phyloP scores from a whole-genome alignment of 2,888 invertebrate genomes.

The Cheilosia variabilis region DNA sequence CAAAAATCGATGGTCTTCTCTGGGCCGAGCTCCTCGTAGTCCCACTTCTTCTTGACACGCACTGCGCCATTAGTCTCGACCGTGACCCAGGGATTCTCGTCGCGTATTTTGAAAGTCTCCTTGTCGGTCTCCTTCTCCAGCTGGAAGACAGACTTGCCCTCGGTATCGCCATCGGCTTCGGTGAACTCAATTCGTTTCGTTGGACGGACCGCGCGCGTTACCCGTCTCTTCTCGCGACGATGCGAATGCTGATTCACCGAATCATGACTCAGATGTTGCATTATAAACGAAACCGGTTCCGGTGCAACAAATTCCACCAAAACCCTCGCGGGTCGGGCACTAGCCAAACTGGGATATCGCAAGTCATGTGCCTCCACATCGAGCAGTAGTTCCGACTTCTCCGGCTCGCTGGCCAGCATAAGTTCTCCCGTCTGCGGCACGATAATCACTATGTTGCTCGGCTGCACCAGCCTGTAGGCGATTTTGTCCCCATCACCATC shows the following conservation, averaged over 20 bases:
- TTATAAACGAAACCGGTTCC: conserved; percentile 86
- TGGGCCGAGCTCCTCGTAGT: conserved; percentile 96
- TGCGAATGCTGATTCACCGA: conserved; percentile 84
- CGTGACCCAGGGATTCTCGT: conserved; percentile 97
- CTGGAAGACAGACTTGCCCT: conserved; percentile 94
- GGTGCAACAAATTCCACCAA: conserved; percentile 89
- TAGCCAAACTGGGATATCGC: conserved; percentile 89
- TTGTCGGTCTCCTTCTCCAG: conserved; percentile 96
- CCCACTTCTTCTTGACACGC: conserved; percentile 98
- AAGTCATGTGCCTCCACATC: conserved; percentile 93
- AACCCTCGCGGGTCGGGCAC: conserved; percentile 89
- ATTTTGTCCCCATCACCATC: conserved; percentile 96
- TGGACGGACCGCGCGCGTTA: conserved; percentile 96
- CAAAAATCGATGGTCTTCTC: conserved; percentile 98
- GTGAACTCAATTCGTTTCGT: conserved; percentile 96
- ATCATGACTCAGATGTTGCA: conserved; percentile 85
- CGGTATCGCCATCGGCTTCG: conserved; percentile 94
- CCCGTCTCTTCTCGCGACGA: conserved; percentile 89
- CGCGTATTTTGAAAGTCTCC: conserved; percentile 96
- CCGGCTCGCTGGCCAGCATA: conserved; percentile 91
- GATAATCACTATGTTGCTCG: conserved; percentile 93
- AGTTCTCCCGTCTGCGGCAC: conserved; percentile 97
- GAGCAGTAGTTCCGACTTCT: conserved; percentile 88
- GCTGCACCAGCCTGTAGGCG: conserved; percentile 92
- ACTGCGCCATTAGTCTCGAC: conserved; percentile 96